Evolutionary conservation across 2,113 vertebrate genomes (phyloP), one percentile per base, ranked within the genome.

Genomic region (Phasianus colchicus): DNA sequence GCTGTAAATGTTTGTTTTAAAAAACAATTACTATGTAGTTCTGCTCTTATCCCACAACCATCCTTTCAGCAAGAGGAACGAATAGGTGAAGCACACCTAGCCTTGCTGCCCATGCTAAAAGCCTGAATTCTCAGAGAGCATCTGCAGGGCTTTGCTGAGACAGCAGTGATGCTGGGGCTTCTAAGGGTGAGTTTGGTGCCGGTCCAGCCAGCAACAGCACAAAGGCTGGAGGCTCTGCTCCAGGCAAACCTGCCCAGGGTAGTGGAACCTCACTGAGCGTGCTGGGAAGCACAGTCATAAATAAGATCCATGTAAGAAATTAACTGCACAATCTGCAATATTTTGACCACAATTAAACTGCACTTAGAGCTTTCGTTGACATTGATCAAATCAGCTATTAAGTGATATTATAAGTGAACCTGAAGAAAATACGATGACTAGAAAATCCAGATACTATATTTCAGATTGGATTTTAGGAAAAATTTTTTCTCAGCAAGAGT

Each of bases 321-420:
- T 70, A 87, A 84, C 38, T 50, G 22, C 5, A 5, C 13, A 6
- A 15, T 71, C 32, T 86, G 64, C 90, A 83, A 77, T 78, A 91
- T 36, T 94, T 90, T 67, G 22, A 86, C 74, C 71, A 64, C 22
- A 81, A 92, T 88, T 76, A 91, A 89, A 89, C 77, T 86, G 30
- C 45, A 66, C 38, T 72, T 67, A 29, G 22, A 78, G 57, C 6
- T 90, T 94, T 92, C 25, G 6, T 14, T 78, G 19, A 64, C 8
- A 67, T 60, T 52, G 52, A 14, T 38, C 27, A 83, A 91, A 13
- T 2, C 14, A 83, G 40, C 21, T 80, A 91, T 66, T 73, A 80
- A 70, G 73, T 67, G 38, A 11, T 55, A 22, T 86, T 54, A 61
- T 34, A 67, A 58, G 32, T 38, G 65, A 86, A 42, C 7, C 19